Conservation (phyloP, 2,797 vertebrate genomes). For the Nyctalus aviator region DNA sequence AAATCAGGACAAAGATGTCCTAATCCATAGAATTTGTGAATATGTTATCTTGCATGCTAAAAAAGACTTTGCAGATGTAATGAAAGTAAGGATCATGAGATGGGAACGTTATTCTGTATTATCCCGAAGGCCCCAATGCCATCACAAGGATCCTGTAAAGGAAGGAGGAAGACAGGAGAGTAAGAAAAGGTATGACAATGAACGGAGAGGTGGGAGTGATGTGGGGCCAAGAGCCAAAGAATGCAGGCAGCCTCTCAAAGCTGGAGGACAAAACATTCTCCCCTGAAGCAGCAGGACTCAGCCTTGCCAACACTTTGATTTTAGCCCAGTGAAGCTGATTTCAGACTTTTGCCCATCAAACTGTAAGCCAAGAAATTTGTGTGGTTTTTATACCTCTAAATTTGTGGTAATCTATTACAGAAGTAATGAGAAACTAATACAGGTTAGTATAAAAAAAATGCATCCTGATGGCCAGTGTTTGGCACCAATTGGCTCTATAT, state of each 20-base stretch:
- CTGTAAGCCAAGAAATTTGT: not conserved
- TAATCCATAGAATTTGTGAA: not conserved
- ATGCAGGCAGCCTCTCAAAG: not conserved
- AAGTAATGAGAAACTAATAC: not conserved
- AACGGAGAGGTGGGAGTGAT: not conserved
- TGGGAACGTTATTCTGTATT: not conserved
- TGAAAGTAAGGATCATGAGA: not conserved
- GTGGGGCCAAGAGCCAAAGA: not conserved
- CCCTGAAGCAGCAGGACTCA: not conserved
- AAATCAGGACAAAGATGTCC: not conserved
- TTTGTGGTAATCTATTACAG: not conserved
- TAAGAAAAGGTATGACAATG: not conserved
- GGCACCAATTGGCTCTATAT: not conserved
- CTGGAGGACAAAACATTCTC: not conserved
- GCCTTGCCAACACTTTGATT: too few relatives aligned
- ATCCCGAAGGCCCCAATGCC: not conserved
- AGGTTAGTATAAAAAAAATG: not conserved
- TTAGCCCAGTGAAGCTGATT: not conserved
- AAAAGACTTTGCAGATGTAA: not conserved
- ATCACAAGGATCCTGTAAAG: not conserved
- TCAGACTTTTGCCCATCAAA: not conserved
- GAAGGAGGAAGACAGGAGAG: not conserved
- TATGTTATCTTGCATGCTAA: not conserved
- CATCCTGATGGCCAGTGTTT: not conserved
- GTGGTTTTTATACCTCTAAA: not conserved